phyloP scores from a whole-genome alignment of 2,113 vertebrate species.

The Paramisgurnus dabryanus region DNA sequence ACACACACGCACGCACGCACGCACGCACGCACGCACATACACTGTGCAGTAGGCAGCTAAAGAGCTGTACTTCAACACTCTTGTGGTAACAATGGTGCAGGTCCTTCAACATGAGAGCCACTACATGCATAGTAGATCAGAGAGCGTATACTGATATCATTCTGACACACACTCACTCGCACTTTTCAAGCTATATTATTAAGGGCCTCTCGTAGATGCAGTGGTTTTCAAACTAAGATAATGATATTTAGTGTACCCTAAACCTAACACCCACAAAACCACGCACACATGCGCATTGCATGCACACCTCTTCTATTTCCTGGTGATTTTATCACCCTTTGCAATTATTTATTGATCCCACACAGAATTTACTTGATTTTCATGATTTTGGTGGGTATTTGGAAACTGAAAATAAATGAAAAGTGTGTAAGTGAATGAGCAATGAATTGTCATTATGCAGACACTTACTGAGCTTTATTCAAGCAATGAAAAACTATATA shows the following conservation, averaged over 20 bases:
- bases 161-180: background rate
- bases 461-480: background rate
- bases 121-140: slow-evolving; percentile 45
- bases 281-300: background rate
- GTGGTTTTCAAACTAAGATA: too few relatives aligned
- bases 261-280: too few relatives aligned
- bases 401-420: background rate
- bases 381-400: background rate
- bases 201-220: too few relatives aligned
- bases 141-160: slow-evolving; percentile 43
- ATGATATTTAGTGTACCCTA: too few relatives aligned
- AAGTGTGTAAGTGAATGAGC: background rate
- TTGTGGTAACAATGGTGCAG: slow-evolving; percentile 37
- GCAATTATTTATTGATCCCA: background rate
- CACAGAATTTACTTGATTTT: slow-evolving; percentile 1
- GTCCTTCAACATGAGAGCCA: slow-evolving; percentile 52
- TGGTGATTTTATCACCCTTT: background rate
- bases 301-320: background rate
- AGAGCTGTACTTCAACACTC: slow-evolving; percentile 41
- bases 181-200: background rate
- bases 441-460: background rate
- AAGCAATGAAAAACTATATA: background rate
- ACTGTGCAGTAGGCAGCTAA: slow-evolving; percentile 26
- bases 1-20: too few relatives aligned
- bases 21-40: too few relatives aligned